Evolutionary conservation across 2,113 vertebrate species (phyloP).

Genomic region (Ochotona princeps): DNA sequence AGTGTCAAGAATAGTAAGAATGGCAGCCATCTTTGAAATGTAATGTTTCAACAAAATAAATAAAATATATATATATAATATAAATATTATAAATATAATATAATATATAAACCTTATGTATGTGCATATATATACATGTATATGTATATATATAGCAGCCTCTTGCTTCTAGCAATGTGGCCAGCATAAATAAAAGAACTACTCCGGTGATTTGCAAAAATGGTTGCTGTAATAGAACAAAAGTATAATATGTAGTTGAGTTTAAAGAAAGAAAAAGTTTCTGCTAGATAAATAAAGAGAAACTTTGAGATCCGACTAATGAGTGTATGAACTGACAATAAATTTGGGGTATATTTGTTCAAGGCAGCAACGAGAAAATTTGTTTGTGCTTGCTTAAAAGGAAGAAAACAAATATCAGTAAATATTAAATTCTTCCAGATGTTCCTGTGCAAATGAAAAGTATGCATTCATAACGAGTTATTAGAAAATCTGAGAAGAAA

Average conservation of each 20-base stretch:
- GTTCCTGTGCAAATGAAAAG: background rate
- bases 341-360: background rate
- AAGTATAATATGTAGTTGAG: background rate
- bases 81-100: too few relatives aligned
- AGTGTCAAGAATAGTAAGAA: background rate
- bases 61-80: background rate
- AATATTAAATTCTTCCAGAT: background rate
- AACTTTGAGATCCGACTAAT: background rate
- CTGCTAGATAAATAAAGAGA: background rate
- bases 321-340: background rate
- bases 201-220: background rate
- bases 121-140: too few relatives aligned
- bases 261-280: background rate
- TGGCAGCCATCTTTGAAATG: background rate
- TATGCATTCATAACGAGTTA: background rate
- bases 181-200: background rate
- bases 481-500: conserved; percentile 32
- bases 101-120: too few relatives aligned
- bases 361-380: background rate
- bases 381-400: background rate
- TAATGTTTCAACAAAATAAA: background rate
- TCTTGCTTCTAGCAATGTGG: background rate
- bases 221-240: background rate
- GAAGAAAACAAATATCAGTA: background rate
- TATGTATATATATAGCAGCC: too few relatives aligned